Evolutionary conservation across 2,797 vertebrate genomes (phyloP).

Genomic region (Coregonus ussuriensis): DNA sequence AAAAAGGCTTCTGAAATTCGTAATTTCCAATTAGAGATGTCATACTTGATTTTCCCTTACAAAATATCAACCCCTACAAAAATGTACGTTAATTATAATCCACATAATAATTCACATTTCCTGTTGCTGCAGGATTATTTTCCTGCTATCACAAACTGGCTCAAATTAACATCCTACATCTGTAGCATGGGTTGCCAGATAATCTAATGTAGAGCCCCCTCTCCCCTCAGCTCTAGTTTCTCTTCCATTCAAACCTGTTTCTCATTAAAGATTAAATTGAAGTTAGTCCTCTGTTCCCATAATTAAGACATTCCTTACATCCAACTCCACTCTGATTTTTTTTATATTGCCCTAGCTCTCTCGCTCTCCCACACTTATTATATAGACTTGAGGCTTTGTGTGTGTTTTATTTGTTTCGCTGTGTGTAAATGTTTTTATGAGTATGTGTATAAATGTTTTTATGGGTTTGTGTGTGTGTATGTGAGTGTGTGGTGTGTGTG

Average conservation of each 20-base stretch:
- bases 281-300: conserved; percentile 45
- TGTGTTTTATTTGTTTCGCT: conserved; percentile 53
- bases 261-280: conserved; percentile 69
- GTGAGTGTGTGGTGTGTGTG: too few species aligned
- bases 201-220: conserved; percentile 22
- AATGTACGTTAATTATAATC: too few species aligned
- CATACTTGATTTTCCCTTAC: too few species aligned
- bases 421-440: conserved; percentile 14
- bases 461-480: background rate
- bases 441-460: conserved; percentile 7
- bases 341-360: conserved; percentile 36
- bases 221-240: conserved; percentile 38
- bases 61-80: too few species aligned
- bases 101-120: too few species aligned
- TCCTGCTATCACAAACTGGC: too few species aligned
- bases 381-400: conserved; percentile 59
- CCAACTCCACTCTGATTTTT: conserved; percentile 43
- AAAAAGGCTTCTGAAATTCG: too few species aligned
- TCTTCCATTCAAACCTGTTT: conserved; percentile 66
- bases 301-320: conserved; percentile 61
- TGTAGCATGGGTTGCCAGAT: conserved; percentile 22
- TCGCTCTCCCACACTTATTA: conserved; percentile 34
- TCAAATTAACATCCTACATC: background rate
- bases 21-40: too few species aligned
- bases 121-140: too few species aligned